Evolutionary conservation across 2,113 vertebrate genomes (phyloP).

Genomic region (Apteryx owenii): DNA sequence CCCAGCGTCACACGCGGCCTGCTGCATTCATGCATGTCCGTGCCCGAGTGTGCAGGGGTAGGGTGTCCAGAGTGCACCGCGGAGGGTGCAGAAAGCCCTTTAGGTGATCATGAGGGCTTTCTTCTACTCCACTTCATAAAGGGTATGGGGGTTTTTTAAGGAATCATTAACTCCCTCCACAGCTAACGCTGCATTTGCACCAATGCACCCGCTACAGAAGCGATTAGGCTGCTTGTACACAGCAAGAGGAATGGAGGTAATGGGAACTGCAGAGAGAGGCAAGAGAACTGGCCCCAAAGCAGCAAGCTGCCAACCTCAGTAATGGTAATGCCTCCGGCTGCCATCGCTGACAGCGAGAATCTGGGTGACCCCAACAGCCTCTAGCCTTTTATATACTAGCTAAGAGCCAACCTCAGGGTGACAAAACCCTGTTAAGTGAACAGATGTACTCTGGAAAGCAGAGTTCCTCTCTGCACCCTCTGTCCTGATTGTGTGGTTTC

Average conservation of each 20-base stretch:
- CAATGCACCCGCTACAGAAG: not conserved
- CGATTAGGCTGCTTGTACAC: not conserved
- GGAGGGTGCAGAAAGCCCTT: not conserved
- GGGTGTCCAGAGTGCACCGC: not conserved
- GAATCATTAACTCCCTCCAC: not conserved
- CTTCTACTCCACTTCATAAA: not conserved
- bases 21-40: not conserved
- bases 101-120: not conserved
- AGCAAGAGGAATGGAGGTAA: not conserved
- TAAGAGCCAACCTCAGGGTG: not conserved
- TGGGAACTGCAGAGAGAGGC: not conserved
- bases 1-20: fast-evolving
- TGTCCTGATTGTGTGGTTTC: not conserved
- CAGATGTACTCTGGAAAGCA: not conserved
- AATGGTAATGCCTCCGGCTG: not conserved
- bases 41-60: not conserved
- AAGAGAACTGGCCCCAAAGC: not conserved
- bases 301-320: not conserved
- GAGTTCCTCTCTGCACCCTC: not conserved
- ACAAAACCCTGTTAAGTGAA: fast-evolving
- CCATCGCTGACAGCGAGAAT: fast-evolving
- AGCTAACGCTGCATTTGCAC: not conserved
- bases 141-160: not conserved
- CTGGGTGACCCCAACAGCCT: not conserved
- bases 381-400: not conserved